Percentiles rank a stretch among this genome's conserved stretches.
Conservation (phyloP, 2,113 vertebrate genomes). For the Petroica traversi region DNA sequence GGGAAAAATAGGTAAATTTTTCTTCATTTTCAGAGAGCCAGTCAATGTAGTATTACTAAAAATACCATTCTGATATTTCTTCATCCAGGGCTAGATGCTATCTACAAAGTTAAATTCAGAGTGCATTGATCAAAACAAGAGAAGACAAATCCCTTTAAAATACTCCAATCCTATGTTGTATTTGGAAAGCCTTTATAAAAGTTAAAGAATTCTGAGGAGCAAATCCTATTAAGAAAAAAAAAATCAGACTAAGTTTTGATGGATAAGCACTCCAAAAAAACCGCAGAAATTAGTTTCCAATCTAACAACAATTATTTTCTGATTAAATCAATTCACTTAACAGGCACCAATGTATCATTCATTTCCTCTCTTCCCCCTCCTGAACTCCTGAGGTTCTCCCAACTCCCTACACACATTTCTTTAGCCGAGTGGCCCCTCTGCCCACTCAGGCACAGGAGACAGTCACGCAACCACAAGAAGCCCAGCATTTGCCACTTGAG, state of each 20-base stretch:
- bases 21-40: not conserved
- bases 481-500: not conserved
- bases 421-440: not conserved
- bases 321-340: not conserved
- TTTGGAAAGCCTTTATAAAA: not conserved
- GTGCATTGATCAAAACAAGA: not conserved
- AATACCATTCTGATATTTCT: not conserved
- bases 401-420: not conserved
- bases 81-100: not conserved
- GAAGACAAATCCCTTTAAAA: not conserved
- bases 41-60: not conserved
- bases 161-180: not conserved
- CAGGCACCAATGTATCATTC: not conserved
- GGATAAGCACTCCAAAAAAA: not conserved
- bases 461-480: not conserved
- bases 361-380: not conserved
- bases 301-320: not conserved
- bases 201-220: not conserved
- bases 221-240: not conserved
- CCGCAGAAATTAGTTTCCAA: not conserved
- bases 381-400: not conserved
- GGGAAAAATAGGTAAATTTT: not conserved
- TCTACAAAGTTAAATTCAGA: not conserved
- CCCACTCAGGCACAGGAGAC: not conserved
- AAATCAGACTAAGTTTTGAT: not conserved